phyloP scores from a whole-genome alignment of 2,113 vertebrate species.

The Callipepla californica region DNA sequence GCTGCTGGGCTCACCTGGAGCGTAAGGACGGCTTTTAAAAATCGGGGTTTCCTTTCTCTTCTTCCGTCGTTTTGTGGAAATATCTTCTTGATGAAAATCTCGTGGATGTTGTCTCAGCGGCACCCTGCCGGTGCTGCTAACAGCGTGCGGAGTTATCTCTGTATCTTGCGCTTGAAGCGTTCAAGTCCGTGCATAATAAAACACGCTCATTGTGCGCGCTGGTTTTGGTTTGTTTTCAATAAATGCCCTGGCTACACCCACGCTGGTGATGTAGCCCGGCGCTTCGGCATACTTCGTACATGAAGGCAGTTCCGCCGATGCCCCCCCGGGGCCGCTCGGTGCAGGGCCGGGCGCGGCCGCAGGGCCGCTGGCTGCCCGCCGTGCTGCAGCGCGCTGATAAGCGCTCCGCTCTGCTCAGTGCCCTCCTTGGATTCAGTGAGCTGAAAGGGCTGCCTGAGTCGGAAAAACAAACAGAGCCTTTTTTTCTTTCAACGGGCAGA shows the following conservation, averaged over 20 bases:
- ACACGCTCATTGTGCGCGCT: conserved; percentile 1
- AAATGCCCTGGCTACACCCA: conserved; percentile 31
- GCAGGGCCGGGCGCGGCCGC: conserved; percentile 35
- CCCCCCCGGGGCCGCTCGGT: neutral
- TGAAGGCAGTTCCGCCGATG: conserved; percentile 34
- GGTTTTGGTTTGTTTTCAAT: conserved; percentile 59
- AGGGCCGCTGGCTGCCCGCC: conserved; percentile 69
- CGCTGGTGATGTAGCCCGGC: neutral
- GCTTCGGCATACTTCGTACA: conserved; percentile 49
- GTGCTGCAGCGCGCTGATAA: conserved; percentile 93
- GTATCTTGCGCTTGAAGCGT: neutral
- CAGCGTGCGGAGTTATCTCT: neutral
- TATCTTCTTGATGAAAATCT: neutral
- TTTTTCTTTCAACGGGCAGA: conserved; percentile 65
- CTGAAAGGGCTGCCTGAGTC: conserved; percentile 80
- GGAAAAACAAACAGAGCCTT: conserved; percentile 85
- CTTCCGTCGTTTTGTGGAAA: neutral
- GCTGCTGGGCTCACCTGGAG: neutral
- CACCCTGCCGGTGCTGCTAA: neutral
- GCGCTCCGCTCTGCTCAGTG: conserved; percentile 84
- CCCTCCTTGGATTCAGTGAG: conserved; percentile 78
- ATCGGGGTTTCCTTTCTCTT: neutral
- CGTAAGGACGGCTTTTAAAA: neutral
- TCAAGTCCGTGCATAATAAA: conserved; percentile 49
- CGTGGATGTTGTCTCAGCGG: neutral